Base-by-base conservation (phyloP, 2,113 vertebrate genomes). In the Tiliqua scincoides region DNA sequence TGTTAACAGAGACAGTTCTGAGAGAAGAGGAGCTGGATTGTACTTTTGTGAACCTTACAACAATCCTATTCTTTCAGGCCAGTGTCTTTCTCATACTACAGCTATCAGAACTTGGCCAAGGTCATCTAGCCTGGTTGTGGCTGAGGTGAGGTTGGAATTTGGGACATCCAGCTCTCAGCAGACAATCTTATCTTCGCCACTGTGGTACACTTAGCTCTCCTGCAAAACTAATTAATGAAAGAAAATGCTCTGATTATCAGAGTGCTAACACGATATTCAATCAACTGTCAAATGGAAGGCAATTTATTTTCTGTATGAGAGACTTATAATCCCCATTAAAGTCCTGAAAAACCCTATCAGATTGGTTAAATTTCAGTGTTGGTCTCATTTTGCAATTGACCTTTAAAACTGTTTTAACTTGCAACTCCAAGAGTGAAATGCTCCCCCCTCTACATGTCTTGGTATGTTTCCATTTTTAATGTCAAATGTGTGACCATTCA, bases 351-450 rank as follows among this genome's bases (percentile, higher is more conserved):
- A 68, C 30, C 15, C 12, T 71, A 43, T 72, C 57, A 80, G 40
- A 35, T 80, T 63, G 71, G 76, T 61, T 86, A 61, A 35, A 65
- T 81, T 73, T 61, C 70, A 74, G 12, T 30, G 59, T 23, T 65
- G 40, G 43, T 73, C 40, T 86, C 61, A 72, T 74, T 81, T 86
- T 54, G 68, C 43, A 63, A 73, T 35, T 81, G 77, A 37, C 85
- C 85, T 86, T 73, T 81, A 86, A 54, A 86, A 86, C 52, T 63
- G 4, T 59, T 85, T 86, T 72, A 80, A 63, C 15, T 79, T 80
- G 77, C 40, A 80, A 35, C 21, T 80, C 40, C 21, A 2, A 84
- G n/a, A 37, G 2, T 40, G 63, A 17, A 57, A 68, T 59, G 25
- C 68, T 68, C 1, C 40, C 12, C 23, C 8, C 80, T 82, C 74